Evolutionary conservation across 1,140 invertebrate genomes (phyloP).

Genomic region (Druon quercuslanigerum): DNA sequence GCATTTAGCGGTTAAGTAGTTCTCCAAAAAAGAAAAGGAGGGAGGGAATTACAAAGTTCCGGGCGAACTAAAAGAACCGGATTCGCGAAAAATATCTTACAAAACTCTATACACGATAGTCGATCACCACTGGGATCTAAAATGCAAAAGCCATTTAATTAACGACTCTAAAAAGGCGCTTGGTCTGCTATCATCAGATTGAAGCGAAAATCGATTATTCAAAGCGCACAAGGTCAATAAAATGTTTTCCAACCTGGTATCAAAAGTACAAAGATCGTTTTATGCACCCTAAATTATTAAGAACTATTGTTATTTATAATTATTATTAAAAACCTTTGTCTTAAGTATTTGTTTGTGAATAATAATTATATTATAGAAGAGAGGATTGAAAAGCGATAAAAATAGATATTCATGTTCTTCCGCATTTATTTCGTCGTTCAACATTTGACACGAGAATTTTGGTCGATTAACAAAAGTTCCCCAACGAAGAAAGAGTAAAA

Average conservation of each 20-base stretch:
- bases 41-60: conserved; percentile 7
- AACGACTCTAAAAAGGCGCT: conserved; percentile 6
- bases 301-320: neutral
- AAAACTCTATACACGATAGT: conserved; percentile 7
- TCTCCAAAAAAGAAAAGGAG: conserved; percentile 7
- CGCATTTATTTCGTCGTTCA: conserved; percentile 22
- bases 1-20: conserved; percentile 18
- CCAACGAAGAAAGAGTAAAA: neutral
- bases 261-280: conserved; percentile 57
- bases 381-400: conserved; percentile 11
- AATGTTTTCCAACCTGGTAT: conserved; percentile 36
- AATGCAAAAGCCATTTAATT: neutral
- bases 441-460: conserved; percentile 25
- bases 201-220: neutral
- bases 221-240: neutral
- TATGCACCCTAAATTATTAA: conserved; percentile 50
- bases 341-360: neutral
- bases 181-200: conserved; percentile 13
- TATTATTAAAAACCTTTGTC: neutral
- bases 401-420: conserved; percentile 1
- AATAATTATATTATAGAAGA: neutral
- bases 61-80: conserved; percentile 20
- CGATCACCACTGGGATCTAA: neutral
- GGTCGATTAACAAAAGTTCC: conserved; percentile 24
- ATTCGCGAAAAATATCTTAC: conserved; percentile 14